Percentiles rank a stretch among this genome's conserved stretches.
Conservation (phyloP, 2,113 vertebrate species). For the Hiodon tergisus region DNA sequence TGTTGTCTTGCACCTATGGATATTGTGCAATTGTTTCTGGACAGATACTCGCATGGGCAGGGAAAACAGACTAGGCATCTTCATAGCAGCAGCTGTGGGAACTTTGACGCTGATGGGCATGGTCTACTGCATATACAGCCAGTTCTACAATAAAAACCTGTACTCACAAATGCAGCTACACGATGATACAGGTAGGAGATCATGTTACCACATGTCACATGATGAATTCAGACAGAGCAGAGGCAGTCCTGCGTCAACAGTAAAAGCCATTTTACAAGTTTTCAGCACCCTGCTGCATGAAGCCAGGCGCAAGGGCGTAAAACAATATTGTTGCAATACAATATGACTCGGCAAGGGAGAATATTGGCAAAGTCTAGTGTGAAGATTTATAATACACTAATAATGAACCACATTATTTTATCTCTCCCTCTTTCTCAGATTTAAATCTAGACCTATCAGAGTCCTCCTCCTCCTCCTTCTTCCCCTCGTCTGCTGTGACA, state of each 20-base stretch:
- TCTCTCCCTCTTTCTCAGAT: constrained; percentile 41
- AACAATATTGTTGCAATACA: too few relatives aligned
- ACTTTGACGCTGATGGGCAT: constrained; percentile 58
- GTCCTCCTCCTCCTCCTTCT: constrained; percentile 43
- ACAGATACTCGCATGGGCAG: constrained; percentile 44
- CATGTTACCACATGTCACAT: too few relatives aligned
- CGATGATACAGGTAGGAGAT: constrained; percentile 50
- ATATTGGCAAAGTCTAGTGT: too few relatives aligned
- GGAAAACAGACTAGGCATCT: constrained; percentile 56
- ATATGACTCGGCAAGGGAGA: too few relatives aligned
- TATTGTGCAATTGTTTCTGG: neutral
- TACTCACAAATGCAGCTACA: constrained; percentile 62
- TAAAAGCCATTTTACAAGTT: too few relatives aligned
- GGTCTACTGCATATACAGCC: constrained; percentile 63
- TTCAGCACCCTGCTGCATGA: too few relatives aligned
- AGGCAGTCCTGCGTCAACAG: too few relatives aligned
- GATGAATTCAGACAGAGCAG: too few relatives aligned
- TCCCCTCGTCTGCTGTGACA: constrained; percentile 39
- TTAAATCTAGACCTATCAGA: constrained; percentile 47
- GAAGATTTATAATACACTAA: neutral
- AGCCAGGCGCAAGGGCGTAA: too few relatives aligned
- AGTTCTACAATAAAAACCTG: constrained; percentile 63
- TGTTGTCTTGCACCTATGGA: neutral
- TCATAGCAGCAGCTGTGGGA: constrained; percentile 58
- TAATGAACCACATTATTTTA: neutral